Percentiles rank a stretch among this genome's conserved stretches.
Conservation (phyloP, 1,140 invertebrate species). For the Cryptotermes secundus region DNA sequence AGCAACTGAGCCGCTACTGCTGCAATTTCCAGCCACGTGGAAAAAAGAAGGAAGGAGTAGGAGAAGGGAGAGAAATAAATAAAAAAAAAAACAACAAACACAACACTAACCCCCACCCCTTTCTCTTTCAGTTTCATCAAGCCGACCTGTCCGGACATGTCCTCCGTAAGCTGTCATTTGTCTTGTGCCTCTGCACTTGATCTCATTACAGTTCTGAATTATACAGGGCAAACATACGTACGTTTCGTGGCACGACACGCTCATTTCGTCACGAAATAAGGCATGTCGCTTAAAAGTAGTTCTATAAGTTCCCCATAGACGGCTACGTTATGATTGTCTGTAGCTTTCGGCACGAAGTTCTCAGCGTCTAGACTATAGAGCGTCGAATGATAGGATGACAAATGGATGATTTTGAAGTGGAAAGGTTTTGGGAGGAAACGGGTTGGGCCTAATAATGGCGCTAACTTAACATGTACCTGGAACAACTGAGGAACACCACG, state of each 20-base stretch:
- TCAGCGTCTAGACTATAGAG: no score
- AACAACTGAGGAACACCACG: no score
- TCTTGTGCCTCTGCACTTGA: neutral
- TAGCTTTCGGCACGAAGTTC: no score
- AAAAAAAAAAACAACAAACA: neutral
- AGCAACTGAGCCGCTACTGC: neutral
- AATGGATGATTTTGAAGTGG: no score
- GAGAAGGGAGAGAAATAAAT: neutral
- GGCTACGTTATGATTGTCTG: no score
- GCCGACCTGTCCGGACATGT: neutral
- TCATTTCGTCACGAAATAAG: no score
- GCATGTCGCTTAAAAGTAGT: no score
- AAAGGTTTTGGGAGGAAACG: no score
- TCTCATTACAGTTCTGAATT: neutral
- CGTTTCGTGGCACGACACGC: neutral
- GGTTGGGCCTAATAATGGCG: no score
- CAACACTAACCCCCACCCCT: neutral
- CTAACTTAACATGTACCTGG: no score
- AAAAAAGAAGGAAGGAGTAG: neutral
- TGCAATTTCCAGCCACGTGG: conserved; percentile 17
- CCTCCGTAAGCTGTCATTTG: neutral
- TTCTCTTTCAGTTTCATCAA: neutral
- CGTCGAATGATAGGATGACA: no score
- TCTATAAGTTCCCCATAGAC: no score
- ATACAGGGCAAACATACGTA: neutral